Percentiles rank a stretch among this genome's conserved stretches.
Conservation (phyloP, 2,888 invertebrate genomes). For the Cordilura impudica region DNA sequence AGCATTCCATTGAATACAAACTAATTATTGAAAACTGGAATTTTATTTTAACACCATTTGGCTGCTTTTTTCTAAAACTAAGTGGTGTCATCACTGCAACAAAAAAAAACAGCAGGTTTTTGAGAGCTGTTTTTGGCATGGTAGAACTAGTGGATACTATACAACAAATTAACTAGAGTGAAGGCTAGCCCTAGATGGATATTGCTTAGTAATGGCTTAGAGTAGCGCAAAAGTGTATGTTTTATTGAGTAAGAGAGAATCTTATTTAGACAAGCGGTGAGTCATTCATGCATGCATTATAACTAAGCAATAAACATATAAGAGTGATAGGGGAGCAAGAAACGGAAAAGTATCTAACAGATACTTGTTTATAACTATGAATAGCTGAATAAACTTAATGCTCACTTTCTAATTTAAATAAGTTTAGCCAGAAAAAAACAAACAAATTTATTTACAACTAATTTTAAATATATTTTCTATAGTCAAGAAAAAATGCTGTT, state of each 20-base stretch:
- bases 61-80: too few relatives aligned
- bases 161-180: constrained; percentile 1
- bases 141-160: constrained; percentile 1
- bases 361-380: constrained; percentile 7
- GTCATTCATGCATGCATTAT: constrained; percentile 30
- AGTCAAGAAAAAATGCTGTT: too few relatives aligned
- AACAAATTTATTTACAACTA: background rate
- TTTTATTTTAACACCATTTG: too few relatives aligned
- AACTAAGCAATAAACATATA: background rate
- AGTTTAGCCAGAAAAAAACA: background rate
- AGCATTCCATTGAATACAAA: too few relatives aligned
- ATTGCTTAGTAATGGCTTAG: constrained; percentile 23
- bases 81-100: background rate
- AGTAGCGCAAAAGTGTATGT: constrained; percentile 9
- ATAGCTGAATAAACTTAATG: constrained; percentile 43
- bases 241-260: constrained; percentile 26
- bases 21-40: too few relatives aligned
- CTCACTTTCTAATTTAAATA: constrained; percentile 55
- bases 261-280: constrained; percentile 15
- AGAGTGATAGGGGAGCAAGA: background rate
- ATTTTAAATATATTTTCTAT: background rate
- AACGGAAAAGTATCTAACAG: constrained; percentile 21
- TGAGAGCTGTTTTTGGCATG: background rate
- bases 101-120: background rate
- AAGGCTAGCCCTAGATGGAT: constrained; percentile 17